A percentile compares a stretch with the other conserved stretches of the same genome.
phyloP scores from a whole-genome alignment of 2,888 invertebrate species.

The Zaprionus obscuricornis region DNA sequence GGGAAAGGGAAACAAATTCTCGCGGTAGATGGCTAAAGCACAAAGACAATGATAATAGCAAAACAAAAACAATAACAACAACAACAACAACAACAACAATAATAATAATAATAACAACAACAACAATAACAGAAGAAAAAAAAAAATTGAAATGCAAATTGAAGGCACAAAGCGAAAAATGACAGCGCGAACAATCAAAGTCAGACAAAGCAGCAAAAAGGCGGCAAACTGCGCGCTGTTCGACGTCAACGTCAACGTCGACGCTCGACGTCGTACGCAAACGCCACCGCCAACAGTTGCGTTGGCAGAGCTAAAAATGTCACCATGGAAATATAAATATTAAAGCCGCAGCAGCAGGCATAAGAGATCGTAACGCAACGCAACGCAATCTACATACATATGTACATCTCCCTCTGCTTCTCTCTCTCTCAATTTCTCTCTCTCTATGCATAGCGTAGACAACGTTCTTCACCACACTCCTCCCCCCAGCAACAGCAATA shows the following conservation, averaged over 20 bases:
- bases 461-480: no score
- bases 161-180: conserved; percentile 70
- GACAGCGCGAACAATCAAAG: conserved; percentile 60
- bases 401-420: no score
- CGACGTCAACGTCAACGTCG: conserved; percentile 14
- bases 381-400: no score
- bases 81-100: conserved; percentile 2
- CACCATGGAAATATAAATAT: conserved; percentile 62
- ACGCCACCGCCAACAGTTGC: no score
- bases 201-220: conserved; percentile 51
- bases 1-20: neutral
- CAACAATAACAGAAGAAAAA: conserved; percentile 24
- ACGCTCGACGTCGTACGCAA: no score
- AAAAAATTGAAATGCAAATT: conserved; percentile 71
- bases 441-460: no score
- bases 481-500: no score
- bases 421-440: no score
- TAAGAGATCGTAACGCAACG: conserved; percentile 22
- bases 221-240: conserved; percentile 21
- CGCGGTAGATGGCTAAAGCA: neutral
- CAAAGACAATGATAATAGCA: neutral
- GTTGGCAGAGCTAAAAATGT: conserved; percentile 58
- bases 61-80: neutral
- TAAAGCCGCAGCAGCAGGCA: conserved; percentile 10
- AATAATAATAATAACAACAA: conserved; percentile 7